phyloP scores from a whole-genome alignment of 2,113 vertebrate genomes.

The Anoura caudifer region DNA sequence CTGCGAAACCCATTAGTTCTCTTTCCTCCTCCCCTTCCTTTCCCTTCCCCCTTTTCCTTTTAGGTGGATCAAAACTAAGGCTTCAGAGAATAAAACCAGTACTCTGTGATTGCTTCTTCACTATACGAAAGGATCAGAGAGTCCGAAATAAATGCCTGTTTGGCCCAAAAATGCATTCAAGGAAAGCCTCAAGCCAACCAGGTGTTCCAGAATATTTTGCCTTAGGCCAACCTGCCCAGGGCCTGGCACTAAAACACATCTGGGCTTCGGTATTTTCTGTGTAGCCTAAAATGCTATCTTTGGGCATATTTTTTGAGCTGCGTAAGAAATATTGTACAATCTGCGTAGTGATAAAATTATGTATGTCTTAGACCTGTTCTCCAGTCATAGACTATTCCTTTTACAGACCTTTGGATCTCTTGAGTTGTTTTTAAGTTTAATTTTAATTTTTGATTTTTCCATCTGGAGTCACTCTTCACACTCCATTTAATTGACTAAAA shows the following conservation, averaged over 20 bases:
- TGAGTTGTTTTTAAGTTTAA: slow-evolving; percentile 35
- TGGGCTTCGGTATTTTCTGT: slow-evolving; percentile 76
- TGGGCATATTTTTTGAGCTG: slow-evolving; percentile 74
- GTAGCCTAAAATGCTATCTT: slow-evolving; percentile 72
- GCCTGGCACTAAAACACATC: slow-evolving; percentile 73
- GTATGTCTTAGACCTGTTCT: slow-evolving; percentile 62
- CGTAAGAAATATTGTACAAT: slow-evolving; percentile 65
- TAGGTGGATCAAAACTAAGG: slow-evolving; percentile 74
- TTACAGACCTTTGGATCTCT: slow-evolving; percentile 47
- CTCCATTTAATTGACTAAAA: slow-evolving; percentile 55
- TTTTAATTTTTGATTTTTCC: slow-evolving; percentile 46
- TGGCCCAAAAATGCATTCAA: slow-evolving; percentile 63
- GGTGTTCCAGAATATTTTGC: slow-evolving; percentile 74
- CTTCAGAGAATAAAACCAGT: slow-evolving; percentile 76
- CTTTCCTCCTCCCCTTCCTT: not conserved
- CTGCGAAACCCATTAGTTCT: slow-evolving; percentile 82
- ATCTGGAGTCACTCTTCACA: not conserved
- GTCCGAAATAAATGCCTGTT: slow-evolving; percentile 66
- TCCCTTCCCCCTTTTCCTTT: slow-evolving; percentile 45
- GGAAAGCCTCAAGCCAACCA: slow-evolving; percentile 67
- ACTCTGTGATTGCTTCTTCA: slow-evolving; percentile 75
- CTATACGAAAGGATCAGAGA: slow-evolving; percentile 61
- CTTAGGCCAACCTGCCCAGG: slow-evolving; percentile 68
- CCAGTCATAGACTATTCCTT: slow-evolving; percentile 55
- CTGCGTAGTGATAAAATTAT: slow-evolving; percentile 64